These are phyloP conservation scores for Myathropa florea DNA, from an alignment of 2,888 invertebrate genomes.

Conservation along the genomic window DNA sequence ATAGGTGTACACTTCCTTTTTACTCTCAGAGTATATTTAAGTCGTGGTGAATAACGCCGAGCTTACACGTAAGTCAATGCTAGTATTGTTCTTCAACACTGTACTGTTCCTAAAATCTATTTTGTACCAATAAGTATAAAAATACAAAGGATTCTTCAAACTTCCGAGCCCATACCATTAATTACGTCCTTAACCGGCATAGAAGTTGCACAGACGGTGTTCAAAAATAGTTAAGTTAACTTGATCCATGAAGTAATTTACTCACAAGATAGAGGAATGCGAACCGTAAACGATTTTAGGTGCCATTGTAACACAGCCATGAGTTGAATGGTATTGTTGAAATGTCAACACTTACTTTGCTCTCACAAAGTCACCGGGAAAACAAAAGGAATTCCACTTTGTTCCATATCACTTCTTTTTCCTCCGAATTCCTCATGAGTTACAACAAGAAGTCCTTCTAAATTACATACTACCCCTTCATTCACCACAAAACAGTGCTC, in stretches of 20 bases:
- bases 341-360: not conserved
- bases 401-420: not conserved
- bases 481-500: not conserved
- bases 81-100: no score
- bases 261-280: not conserved
- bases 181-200: no score
- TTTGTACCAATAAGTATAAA: no score
- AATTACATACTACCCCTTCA: not conserved
- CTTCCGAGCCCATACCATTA: no score
- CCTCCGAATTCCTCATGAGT: not conserved
- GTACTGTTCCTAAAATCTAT: no score
- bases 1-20: no score
- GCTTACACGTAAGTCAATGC: no score
- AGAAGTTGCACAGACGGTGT: no score
- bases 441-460: not conserved
- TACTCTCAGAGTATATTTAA: no score
- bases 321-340: not conserved
- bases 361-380: not conserved
- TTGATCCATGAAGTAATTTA: not conserved
- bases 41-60: no score
- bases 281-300: not conserved
- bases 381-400: not conserved
- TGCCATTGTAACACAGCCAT: not conserved
- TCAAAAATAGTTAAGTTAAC: not conserved
- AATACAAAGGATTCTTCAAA: no score